phyloP scores from a whole-genome alignment of 2,113 vertebrate species.

The Axis porcinus region DNA sequence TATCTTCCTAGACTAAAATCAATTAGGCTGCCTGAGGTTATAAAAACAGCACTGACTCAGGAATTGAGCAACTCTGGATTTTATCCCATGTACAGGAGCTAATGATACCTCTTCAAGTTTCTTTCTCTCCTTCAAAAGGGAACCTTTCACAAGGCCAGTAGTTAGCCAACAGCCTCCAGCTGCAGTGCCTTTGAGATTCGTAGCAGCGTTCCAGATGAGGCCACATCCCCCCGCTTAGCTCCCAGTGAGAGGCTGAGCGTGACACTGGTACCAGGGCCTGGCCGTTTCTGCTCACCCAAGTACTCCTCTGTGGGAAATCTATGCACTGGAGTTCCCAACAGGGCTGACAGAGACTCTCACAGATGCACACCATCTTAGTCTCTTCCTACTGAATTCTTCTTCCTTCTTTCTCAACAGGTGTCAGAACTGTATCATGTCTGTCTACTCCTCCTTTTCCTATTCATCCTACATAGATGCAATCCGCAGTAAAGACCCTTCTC shows the following conservation, averaged over 20 bases:
- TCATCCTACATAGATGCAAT: not conserved
- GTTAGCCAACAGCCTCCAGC: not conserved
- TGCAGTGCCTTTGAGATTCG: not conserved
- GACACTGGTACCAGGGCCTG: no score
- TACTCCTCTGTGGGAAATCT: not conserved
- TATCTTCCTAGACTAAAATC: not conserved
- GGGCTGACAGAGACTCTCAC: not conserved
- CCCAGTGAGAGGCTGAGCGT: not conserved
- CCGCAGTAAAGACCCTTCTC: not conserved
- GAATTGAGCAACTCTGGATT: not conserved
- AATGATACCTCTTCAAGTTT: not conserved
- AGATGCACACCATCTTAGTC: not conserved
- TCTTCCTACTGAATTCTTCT: not conserved
- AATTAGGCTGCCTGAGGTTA: not conserved
- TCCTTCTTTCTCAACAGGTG: not conserved
- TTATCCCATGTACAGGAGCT: not conserved
- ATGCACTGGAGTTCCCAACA: not conserved
- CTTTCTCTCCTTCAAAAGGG: not conserved
- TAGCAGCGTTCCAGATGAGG: not conserved
- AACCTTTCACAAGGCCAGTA: not conserved
- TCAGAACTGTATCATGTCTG: not conserved
- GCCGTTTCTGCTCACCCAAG: not conserved
- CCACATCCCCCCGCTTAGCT: not conserved
- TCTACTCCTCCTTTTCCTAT: not conserved
- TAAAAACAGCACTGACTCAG: not conserved